Evolutionary conservation across 2,113 vertebrate genomes (phyloP).

Genomic region (Stegastes partitus): DNA sequence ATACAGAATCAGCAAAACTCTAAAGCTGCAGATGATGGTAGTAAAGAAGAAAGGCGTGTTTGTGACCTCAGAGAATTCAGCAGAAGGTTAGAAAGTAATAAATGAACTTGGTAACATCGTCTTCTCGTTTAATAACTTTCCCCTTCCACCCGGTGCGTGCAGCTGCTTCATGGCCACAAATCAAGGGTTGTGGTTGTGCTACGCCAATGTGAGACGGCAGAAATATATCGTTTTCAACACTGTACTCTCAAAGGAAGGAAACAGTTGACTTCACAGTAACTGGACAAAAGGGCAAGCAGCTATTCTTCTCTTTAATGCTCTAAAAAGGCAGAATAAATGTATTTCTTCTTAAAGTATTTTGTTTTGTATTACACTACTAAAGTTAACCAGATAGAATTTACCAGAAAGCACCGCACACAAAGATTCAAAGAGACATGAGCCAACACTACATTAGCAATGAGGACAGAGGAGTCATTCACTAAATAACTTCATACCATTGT

Average conservation of each 20-base stretch:
- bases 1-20: conserved; percentile 11
- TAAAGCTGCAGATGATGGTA: not conserved
- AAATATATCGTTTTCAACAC: no score
- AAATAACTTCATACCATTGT: not conserved
- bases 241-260: no score
- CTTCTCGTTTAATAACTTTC: conserved; percentile 4
- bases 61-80: not conserved
- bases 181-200: no score
- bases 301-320: no score
- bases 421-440: not conserved
- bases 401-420: not conserved
- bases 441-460: not conserved
- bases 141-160: not conserved
- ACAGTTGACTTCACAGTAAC: no score
- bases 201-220: no score
- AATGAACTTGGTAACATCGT: not conserved
- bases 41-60: not conserved
- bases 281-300: no score
- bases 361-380: not conserved
- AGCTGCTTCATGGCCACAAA: not conserved
- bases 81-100: not conserved
- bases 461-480: not conserved
- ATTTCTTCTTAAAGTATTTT: not conserved
- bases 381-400: not conserved
- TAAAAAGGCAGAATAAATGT: not conserved